phyloP scores from a whole-genome alignment of 2,113 vertebrate genomes.

The Origma solitaria region DNA sequence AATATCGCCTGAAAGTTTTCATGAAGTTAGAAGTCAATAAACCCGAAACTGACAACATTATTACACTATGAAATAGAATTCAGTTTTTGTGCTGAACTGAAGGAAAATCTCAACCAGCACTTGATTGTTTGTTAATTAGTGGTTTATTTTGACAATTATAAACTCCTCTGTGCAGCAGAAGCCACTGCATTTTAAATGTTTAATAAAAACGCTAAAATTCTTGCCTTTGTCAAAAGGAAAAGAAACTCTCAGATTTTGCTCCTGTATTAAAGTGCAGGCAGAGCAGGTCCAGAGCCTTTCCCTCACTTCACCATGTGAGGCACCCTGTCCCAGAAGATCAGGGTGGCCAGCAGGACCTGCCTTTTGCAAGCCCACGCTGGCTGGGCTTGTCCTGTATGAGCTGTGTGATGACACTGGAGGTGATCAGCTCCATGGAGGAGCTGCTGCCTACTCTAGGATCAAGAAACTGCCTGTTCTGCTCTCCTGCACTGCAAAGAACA shows the following conservation, averaged over 20 bases:
- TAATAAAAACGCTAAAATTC: background rate
- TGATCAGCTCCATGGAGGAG: background rate
- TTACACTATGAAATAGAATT: background rate
- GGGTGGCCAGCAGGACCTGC: background rate
- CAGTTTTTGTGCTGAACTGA: background rate
- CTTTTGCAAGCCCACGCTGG: background rate
- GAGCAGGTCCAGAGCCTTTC: background rate
- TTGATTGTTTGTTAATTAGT: background rate
- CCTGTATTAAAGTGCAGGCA: background rate
- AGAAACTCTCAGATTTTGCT: background rate
- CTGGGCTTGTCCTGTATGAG: fast-evolving
- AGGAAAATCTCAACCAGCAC: background rate
- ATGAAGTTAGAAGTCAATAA: background rate
- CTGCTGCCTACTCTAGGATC: background rate
- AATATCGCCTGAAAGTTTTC: background rate
- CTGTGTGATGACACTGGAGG: background rate
- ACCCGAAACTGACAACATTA: background rate
- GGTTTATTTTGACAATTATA: background rate
- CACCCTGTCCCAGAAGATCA: background rate
- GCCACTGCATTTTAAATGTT: background rate
- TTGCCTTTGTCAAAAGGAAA: background rate
- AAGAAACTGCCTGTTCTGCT: background rate
- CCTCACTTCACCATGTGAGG: background rate
- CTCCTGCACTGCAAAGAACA: background rate
- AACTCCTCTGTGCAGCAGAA: background rate